Base-by-base conservation (phyloP, 2,888 invertebrate genomes). In the Macrophya annulata region DNA sequence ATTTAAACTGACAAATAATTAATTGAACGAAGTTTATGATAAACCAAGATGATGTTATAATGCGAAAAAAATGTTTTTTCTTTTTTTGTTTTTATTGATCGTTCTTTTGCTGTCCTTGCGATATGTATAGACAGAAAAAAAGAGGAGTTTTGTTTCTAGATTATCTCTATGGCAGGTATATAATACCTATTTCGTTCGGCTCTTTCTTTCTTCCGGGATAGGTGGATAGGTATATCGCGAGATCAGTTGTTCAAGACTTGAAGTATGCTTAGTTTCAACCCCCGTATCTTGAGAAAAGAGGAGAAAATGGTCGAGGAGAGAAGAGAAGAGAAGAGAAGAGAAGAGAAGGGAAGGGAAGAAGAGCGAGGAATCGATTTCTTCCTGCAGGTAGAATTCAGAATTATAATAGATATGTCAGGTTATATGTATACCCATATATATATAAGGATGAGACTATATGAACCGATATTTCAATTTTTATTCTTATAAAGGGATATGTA, bases 201-300 rank as follows among this genome's bases (percentile, higher is more conserved):
- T 62, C 31, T 71, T 43, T 74, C 45, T 74, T 74, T 74, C 45
- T 74, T 74, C 45, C 40, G 37, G 37, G 68, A 17, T 68, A 68
- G 68, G 37, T 12, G 17, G 68, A 10, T 68, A 68, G 68, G 37
- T 68, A 68, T 68, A 68, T 37, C 68, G 68, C 37, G 37, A 37
- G 37, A 68, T 68, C 68, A 68, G 37, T 68, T 68, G 68, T 68
- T 68, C 25, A 17, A 68, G 68, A 68, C 17, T 68, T 68, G 31
- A 37, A 68, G 68, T 68, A 37, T 68, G 68, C 68, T 68, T 68
- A 25, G 12, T 68, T 68, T 68, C 12, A 31, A 37, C 12, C 15
- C 68, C 17, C n/a, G 40, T 71, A 4, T 62, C 62, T 71, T 71
- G 71, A 71, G 17, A 71, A n/a, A 37, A 40, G 40, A 4, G 37